Base-by-base conservation (phyloP, 2,797 vertebrate genomes). In the Steatocranus sp. region DNA sequence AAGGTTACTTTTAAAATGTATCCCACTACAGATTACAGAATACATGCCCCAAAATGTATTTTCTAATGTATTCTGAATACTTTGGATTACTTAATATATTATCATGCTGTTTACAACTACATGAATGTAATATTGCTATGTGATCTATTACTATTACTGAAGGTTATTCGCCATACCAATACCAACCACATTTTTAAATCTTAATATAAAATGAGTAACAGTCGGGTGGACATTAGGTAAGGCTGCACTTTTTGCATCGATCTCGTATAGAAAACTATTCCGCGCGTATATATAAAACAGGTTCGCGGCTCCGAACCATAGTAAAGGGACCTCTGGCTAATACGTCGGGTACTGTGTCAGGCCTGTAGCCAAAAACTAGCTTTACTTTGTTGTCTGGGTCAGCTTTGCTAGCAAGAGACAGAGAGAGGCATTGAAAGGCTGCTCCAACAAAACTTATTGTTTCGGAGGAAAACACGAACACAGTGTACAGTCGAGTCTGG, bases 331-430 rank as follows among this genome's bases (percentile, higher is more conserved):
- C 11, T 53, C 51, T 14, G 12, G 51, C 51, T 5, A 53, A 25
- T 0, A 25, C 4, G 2, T 53, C 3, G 0, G 51, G 51, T 25
- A 0, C 23, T 11, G 20, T 53, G 23, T 25, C 0, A 0, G 20
- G 2, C 11, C 25, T 1, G 7, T 53, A 53, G 20, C 50, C 8
- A 4, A 53, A 14, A 53, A 53, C 20, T 25, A 53, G 50, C 50
- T 53, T 53, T 53, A 53, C 50, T 53, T 25, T 53, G 50, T 53
- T 53, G 0, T 53, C 50, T 25, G 1, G 20, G 6, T 53, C 50
- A 53, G 0, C 11, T 53, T 53, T 53, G 20, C 11, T 53, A 14
- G 2, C 4, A 0, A 25, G 51, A 53, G 1, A 25, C 23, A 50
- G 9, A 51, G 15, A 49, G 51, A 53, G 3, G 7, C 4, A 0